Evolutionary conservation across 2,113 vertebrate species (phyloP).

Genomic region (Corvus moneduloides): DNA sequence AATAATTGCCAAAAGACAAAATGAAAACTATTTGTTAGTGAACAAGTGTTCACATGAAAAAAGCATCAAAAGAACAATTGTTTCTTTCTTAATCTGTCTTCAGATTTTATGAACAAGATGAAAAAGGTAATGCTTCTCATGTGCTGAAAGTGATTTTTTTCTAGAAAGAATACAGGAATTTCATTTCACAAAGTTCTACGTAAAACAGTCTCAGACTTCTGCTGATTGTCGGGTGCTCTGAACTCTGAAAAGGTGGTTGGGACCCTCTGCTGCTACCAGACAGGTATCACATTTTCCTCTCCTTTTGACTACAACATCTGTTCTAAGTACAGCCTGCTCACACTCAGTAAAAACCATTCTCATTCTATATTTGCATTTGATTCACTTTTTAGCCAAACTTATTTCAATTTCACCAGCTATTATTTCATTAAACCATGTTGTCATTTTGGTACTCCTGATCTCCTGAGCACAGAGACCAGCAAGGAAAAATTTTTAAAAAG

Average conservation of each 20-base stretch:
- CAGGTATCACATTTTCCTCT: slow-evolving; percentile 71
- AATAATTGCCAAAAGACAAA: background rate
- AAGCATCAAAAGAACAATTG: background rate
- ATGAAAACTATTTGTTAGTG: background rate
- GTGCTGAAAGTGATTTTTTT: background rate
- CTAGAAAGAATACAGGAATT: background rate
- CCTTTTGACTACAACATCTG: slow-evolving; percentile 62
- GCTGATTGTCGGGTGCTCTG: background rate
- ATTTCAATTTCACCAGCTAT: slow-evolving; percentile 57
- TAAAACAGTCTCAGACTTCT: background rate
- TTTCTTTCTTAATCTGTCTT: background rate
- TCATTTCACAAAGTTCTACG: background rate
- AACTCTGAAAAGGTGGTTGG: slow-evolving; percentile 44
- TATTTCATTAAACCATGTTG: slow-evolving; percentile 47
- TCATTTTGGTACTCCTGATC: slow-evolving; percentile 41
- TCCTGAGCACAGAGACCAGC: background rate
- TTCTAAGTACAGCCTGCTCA: slow-evolving; percentile 62
- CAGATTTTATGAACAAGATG: background rate
- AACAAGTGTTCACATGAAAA: background rate
- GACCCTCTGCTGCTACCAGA: slow-evolving; percentile 68
- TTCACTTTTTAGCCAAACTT: slow-evolving; percentile 52
- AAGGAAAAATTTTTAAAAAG: background rate
- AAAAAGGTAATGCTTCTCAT: background rate
- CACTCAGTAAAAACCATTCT: slow-evolving; percentile 58
- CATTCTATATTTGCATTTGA: slow-evolving; percentile 51